These are phyloP conservation scores for Globodera rostochiensis DNA, from an alignment of 1,140 invertebrate species.

Conservation along the genomic window DNA sequence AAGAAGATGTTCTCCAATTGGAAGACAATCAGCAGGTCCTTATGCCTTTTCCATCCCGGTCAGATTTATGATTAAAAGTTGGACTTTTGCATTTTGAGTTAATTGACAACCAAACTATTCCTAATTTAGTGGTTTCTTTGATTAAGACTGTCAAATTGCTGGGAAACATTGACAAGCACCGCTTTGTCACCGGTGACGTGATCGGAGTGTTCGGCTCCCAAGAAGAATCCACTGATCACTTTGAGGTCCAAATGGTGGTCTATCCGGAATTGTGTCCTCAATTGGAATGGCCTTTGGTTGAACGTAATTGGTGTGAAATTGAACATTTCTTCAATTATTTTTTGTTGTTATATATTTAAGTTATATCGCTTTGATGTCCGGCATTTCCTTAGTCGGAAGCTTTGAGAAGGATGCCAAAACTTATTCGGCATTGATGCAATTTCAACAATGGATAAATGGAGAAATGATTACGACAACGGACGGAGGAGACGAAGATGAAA, in stretches of 20 bases:
- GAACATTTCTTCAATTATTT: not conserved
- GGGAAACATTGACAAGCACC: constrained; percentile 40
- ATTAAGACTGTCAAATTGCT: constrained; percentile 38
- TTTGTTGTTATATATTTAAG: constrained; percentile 32
- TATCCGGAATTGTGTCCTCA: constrained; percentile 37
- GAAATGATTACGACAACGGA: constrained; percentile 14
- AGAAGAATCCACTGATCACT: constrained; percentile 19
- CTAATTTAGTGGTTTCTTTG: not conserved
- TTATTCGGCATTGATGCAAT: constrained; percentile 23
- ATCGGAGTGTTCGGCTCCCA: constrained; percentile 40
- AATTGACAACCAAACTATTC: no score
- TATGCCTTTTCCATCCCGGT: not conserved
- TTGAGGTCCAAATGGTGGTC: constrained; percentile 39
- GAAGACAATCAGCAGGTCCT: constrained; percentile 48
- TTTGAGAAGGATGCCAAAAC: constrained; percentile 29
- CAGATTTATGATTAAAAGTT: constrained; percentile 26
- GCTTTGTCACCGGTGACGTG: constrained; percentile 43
- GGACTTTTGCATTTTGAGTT: not conserved
- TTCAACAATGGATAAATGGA: constrained; percentile 38
- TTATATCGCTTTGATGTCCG: constrained; percentile 46
- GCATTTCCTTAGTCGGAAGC: constrained; percentile 29
- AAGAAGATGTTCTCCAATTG: constrained; percentile 38
- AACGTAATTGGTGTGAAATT: constrained; percentile 38
- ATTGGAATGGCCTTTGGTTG: constrained; percentile 44
- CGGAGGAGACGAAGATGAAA: constrained; percentile 16